A percentile compares a stretch with the other conserved stretches of the same genome.
phyloP scores from a whole-genome alignment of 1,140 invertebrate species.

The Solenopsis invicta region DNA sequence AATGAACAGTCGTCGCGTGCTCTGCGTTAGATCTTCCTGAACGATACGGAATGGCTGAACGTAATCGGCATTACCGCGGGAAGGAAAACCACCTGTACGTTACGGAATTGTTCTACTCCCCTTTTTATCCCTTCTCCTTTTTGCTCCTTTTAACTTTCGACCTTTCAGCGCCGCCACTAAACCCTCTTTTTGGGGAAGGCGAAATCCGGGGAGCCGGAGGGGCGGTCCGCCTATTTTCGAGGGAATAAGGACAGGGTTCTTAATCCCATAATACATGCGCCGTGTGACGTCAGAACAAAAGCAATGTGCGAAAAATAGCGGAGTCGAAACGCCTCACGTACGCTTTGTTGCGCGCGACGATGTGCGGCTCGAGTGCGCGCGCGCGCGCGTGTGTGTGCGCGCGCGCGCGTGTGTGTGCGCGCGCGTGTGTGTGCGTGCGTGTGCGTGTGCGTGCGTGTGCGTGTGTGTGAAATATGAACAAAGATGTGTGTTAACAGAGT shows the following conservation, averaged over 20 bases:
- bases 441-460: no score
- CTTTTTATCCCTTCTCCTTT: not conserved
- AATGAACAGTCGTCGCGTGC: not conserved
- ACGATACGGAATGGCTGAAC: not conserved
- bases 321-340: slow-evolving; percentile 36
- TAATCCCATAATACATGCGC: slow-evolving; percentile 73
- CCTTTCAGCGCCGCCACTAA: slow-evolving; percentile 55
- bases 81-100: slow-evolving; percentile 46
- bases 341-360: not conserved
- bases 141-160: slow-evolving; percentile 74
- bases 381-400: no score
- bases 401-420: no score
- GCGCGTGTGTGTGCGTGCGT: no score
- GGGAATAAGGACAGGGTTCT: slow-evolving; percentile 70
- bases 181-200: slow-evolving; percentile 46
- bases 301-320: slow-evolving; percentile 29
- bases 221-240: slow-evolving; percentile 59
- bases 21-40: not conserved
- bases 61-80: not conserved
- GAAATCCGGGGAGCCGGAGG: slow-evolving; percentile 28
- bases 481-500: not conserved
- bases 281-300: slow-evolving; percentile 49
- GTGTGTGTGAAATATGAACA: not conserved
- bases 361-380: not conserved
- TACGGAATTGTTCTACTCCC: slow-evolving; percentile 29